A percentile compares a stretch with the other conserved stretches of the same genome.
These are phyloP conservation scores for Prunella fulvescens DNA, from an alignment of 2,113 vertebrate species.

Conservation along the genomic window DNA sequence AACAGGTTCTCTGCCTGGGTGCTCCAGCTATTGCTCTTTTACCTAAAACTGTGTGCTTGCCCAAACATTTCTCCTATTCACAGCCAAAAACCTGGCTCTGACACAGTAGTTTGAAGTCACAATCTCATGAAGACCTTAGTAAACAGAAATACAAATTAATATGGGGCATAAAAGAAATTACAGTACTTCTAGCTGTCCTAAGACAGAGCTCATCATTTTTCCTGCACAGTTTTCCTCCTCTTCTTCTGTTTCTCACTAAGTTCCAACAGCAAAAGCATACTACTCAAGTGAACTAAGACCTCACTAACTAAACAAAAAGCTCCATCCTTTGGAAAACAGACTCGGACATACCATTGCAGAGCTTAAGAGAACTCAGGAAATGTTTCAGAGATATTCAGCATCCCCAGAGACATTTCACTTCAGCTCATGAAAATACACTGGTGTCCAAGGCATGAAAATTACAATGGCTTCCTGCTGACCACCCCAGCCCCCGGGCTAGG, in stretches of 20 bases:
- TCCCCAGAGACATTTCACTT: slow-evolving; percentile 72
- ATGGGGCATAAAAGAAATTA: background rate
- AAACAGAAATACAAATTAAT: background rate
- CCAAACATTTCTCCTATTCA: background rate
- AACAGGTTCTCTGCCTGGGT: background rate
- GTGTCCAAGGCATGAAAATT: slow-evolving; percentile 68
- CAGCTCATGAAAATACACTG: slow-evolving; percentile 73
- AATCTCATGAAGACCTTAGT: background rate
- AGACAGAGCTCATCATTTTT: background rate
- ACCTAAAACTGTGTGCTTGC: background rate
- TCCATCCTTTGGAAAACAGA: slow-evolving; percentile 60
- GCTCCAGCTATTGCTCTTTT: background rate
- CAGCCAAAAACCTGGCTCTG: background rate
- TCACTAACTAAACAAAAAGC: slow-evolving; percentile 66
- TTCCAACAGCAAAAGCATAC: background rate
- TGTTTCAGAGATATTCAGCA: slow-evolving; percentile 70
- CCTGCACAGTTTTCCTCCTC: background rate
- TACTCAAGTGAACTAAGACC: slow-evolving; percentile 19
- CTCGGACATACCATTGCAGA: slow-evolving; percentile 59
- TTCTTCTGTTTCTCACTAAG: background rate
- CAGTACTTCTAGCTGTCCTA: background rate
- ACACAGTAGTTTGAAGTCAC: background rate
- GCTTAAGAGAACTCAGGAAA: slow-evolving; percentile 76
- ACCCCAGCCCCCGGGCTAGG: background rate
- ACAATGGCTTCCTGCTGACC: slow-evolving; percentile 70